phyloP scores from a whole-genome alignment of 2,113 vertebrate genomes.

The Ciconia stormi region DNA sequence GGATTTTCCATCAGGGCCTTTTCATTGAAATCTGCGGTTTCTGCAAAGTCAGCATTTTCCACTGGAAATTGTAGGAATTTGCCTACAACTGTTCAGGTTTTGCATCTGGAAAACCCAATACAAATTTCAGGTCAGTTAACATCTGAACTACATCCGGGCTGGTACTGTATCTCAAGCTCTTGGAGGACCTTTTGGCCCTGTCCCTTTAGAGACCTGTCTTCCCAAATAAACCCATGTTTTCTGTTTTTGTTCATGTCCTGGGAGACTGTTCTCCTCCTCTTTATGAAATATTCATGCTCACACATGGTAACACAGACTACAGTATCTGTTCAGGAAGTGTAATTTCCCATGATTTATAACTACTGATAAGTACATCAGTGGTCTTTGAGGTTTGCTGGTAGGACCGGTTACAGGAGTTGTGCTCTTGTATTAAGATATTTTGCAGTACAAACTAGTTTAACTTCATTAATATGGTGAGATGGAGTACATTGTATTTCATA shows the following conservation, averaged over 20 bases:
- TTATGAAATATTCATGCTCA: neutral
- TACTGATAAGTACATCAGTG: neutral
- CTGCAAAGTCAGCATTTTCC: constrained; percentile 46
- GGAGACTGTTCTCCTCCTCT: neutral
- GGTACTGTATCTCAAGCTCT: neutral
- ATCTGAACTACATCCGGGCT: neutral
- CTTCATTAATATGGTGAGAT: neutral
- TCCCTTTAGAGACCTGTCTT: neutral
- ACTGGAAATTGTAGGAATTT: constrained; percentile 31
- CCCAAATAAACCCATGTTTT: neutral
- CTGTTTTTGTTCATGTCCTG: neutral
- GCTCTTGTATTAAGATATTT: neutral
- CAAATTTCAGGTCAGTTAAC: neutral
- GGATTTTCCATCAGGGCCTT: constrained; percentile 29
- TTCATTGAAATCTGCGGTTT: neutral
- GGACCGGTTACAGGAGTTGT: neutral
- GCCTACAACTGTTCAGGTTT: neutral
- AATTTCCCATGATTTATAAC: neutral
- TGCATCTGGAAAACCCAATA: neutral
- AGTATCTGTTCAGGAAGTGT: neutral
- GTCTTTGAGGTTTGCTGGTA: neutral
- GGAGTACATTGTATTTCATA: neutral
- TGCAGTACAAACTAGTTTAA: neutral
- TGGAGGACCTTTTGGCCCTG: neutral
- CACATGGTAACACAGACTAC: neutral